Evolutionary conservation across 2,888 invertebrate species (phyloP), one percentile per base, ranked within the genome.

Genomic region (Rhamphomyia laevipes): DNA sequence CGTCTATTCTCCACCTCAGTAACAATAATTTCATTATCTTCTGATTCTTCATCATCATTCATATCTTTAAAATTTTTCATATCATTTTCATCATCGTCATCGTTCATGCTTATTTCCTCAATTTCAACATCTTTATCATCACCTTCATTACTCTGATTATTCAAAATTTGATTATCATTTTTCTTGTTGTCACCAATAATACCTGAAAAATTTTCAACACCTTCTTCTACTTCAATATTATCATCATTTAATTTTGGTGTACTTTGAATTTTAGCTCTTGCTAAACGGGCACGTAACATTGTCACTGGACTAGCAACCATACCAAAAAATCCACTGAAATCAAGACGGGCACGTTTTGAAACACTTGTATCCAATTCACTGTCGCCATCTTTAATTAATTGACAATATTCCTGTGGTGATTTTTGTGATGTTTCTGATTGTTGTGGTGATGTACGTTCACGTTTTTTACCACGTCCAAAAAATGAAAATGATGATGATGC

Each of bases 391-490:
- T 45, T 15, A 2, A 51, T 43, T 31, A 46, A 50, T n/a, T 17
- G 43, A n/a, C 13, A 18, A 50, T 50, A 43, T 30, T 37, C 27
- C n/a, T n/a, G n/a, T 30, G 16, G 15, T 13, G 12, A 21, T 40
- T 21, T 17, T 27, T 15, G 21, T 13, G 40, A 13, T 33, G 23
- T 23, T 27, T 37, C 38, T 35, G 55, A 55, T 38, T 51, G 47
- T 55, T 33, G 10, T 3, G 65, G 61, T 0, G 66, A 61, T 10
- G 64, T 63, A 31, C 63, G 62, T 31, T 68, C 67, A 11, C 70
- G 63, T 45, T 70, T 69, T 17, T 64, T 68, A 5, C 67, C 64
- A 15, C 63, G 63, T 0, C 63, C 63, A 50, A 66, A 65, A 53
- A 66, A 64, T 1, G 63, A 66, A 44, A 66, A 65, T 13, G 65